These are phyloP conservation scores for Columbina picui DNA, from an alignment of 2,113 vertebrate genomes.

Conservation along the genomic window DNA sequence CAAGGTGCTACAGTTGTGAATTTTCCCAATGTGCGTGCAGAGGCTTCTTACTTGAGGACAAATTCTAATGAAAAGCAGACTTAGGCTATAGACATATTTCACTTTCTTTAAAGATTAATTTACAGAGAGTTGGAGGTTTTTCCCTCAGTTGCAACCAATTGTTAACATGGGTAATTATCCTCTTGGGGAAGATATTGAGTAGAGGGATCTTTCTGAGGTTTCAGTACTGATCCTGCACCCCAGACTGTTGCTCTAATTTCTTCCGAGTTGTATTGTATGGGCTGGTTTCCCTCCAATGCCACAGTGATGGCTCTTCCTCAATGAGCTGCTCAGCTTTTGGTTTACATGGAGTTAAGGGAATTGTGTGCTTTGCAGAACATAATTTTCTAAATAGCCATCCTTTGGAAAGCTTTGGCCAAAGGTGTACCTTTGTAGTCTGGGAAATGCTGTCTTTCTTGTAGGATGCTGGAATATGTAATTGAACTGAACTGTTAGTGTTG, in stretches of 20 bases:
- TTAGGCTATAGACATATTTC: neutral
- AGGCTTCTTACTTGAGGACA: neutral
- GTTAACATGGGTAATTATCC: neutral
- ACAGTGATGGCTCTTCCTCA: fast-evolving
- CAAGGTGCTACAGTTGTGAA: neutral
- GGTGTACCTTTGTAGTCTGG: neutral
- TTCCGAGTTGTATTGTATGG: neutral
- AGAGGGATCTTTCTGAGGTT: neutral
- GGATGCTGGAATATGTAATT: neutral
- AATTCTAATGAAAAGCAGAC: neutral
- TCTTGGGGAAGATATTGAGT: neutral
- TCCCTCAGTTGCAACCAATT: neutral
- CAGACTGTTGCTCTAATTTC: neutral
- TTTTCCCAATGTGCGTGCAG: neutral
- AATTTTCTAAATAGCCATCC: neutral
- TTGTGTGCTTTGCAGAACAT: neutral
- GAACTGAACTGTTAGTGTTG: neutral
- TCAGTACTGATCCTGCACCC: neutral
- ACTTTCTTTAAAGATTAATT: neutral
- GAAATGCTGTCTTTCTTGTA: neutral
- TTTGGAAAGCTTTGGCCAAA: neutral
- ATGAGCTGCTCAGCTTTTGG: neutral
- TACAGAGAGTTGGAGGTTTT: neutral
- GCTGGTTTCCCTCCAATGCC: neutral
- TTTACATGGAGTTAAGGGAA: neutral